Conservation (phyloP, 2,888 invertebrate genomes). For the Drosophila ezoana region DNA sequence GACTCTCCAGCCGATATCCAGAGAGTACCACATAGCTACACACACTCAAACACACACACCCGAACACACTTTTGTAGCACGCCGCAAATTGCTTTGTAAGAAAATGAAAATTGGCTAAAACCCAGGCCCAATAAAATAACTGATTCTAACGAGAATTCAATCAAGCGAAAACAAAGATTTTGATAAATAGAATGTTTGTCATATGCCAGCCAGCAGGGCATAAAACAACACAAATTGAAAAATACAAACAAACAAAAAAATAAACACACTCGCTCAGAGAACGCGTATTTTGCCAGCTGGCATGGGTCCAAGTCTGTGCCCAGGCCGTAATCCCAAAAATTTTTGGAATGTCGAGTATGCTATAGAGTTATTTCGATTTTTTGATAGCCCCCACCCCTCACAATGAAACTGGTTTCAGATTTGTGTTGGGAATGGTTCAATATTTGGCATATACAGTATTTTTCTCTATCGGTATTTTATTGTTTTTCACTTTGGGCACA, state of each 20-base stretch:
- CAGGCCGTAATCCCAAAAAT: constrained; percentile 40
- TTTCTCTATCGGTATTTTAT: constrained; percentile 14
- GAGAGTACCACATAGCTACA: constrained; percentile 30
- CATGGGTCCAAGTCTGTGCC: constrained; percentile 64
- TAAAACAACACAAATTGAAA: constrained; percentile 10
- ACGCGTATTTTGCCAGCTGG: constrained; percentile 53
- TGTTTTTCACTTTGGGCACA: constrained; percentile 51
- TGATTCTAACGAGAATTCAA: constrained; percentile 30
- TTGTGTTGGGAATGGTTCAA: constrained; percentile 44
- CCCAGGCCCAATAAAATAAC: constrained; percentile 30
- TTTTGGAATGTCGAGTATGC: constrained; percentile 30
- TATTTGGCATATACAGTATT: constrained; percentile 15
- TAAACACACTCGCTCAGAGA: constrained; percentile 39
- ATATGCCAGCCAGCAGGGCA: constrained; percentile 56
- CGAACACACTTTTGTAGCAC: constrained; percentile 59
- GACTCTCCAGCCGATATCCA: not conserved
- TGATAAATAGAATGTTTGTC: constrained; percentile 62
- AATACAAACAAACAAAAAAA: constrained; percentile 17
- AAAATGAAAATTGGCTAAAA: constrained; percentile 45
- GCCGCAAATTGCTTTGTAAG: constrained; percentile 63
- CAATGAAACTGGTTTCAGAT: constrained; percentile 66
- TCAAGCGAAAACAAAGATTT: constrained; percentile 40
- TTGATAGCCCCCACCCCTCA: constrained; percentile 18
- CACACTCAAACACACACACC: constrained; percentile 18
- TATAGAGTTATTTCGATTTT: constrained; percentile 17